Base-by-base conservation (phyloP, 2,797 vertebrate species). In the Mus spretus region DNA sequence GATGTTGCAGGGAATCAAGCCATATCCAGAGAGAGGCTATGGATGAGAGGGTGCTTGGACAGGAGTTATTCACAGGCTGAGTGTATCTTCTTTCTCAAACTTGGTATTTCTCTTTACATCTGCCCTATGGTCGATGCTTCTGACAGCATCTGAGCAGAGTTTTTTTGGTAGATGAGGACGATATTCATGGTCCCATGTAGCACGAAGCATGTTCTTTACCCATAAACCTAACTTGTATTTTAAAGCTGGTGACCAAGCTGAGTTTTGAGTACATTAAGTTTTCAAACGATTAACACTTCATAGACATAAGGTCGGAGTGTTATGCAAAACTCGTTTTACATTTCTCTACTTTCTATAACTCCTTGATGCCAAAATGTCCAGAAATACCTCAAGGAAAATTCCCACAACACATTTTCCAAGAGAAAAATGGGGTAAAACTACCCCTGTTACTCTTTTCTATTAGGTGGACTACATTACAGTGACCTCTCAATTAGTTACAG, bases 261-360 rank as follows among this genome's bases (percentile, higher is more conserved):
- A 90, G 65, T 75, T 70, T 79, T 80, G 67, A 83, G 28, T 63
- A 70, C 22, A 59, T 80, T 40, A 85, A 3, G 14, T 90, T 95
- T 90, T 31, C 80, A 44, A 97, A 83, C 31, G 70, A 65, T n/a
- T 26, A 74, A 37, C 65, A 85, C 15, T 44, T 9, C 31, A 12
- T 67, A 75, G n/a, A 87, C 28, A 3, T 85, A n/a, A 89, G 94
- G 83, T 93, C 20, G 57, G 37, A 31, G 93, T 74, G 57, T 91
- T 65, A 6, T n/a, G 8, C 22, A 90, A 83, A 90, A 57, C 37
- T 55, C 3, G 0, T 31, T 89, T 89, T 67, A 22, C 3, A 61
- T 74, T 84, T 82, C 20, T 78, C 53, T 93, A 28, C 28, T 63
- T 86, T 85, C 83, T 81, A 65, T 93, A 63, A 83, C 78, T 47